phyloP scores from a whole-genome alignment of 2,888 invertebrate genomes.

The Eupithecia inturbata region DNA sequence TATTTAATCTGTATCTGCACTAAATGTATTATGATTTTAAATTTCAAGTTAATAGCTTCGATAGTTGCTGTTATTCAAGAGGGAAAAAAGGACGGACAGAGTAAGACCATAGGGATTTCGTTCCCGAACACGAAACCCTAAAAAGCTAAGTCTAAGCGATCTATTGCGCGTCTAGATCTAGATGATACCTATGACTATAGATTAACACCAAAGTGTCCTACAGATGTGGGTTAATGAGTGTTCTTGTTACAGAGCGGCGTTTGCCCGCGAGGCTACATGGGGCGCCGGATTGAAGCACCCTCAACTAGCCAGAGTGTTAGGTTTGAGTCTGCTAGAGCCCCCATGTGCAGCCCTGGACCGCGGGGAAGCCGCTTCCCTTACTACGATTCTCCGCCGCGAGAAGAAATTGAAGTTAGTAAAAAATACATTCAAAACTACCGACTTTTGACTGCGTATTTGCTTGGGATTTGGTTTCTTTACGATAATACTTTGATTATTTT shows the following conservation, averaged over 20 bases:
- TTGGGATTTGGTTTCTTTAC: background rate
- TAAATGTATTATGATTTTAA: too few species aligned
- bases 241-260: conserved; percentile 87
- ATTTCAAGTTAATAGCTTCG: too few species aligned
- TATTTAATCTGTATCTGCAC: too few species aligned
- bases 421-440: background rate
- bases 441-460: background rate
- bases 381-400: conserved; percentile 85
- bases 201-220: background rate
- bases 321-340: conserved; percentile 93
- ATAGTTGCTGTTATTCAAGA: too few species aligned
- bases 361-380: conserved; percentile 93
- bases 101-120: too few species aligned
- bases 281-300: conserved; percentile 92
- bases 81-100: too few species aligned
- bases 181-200: background rate
- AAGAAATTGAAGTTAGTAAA: conserved; percentile 77
- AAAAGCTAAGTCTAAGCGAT: background rate
- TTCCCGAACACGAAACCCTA: too few species aligned
- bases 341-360: conserved; percentile 95
- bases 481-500: background rate
- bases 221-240: background rate
- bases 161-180: background rate
- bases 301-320: conserved; percentile 92
- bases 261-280: conserved; percentile 94